Base-by-base conservation (phyloP, 1,140 invertebrate genomes). In the Aplysia californica region DNA sequence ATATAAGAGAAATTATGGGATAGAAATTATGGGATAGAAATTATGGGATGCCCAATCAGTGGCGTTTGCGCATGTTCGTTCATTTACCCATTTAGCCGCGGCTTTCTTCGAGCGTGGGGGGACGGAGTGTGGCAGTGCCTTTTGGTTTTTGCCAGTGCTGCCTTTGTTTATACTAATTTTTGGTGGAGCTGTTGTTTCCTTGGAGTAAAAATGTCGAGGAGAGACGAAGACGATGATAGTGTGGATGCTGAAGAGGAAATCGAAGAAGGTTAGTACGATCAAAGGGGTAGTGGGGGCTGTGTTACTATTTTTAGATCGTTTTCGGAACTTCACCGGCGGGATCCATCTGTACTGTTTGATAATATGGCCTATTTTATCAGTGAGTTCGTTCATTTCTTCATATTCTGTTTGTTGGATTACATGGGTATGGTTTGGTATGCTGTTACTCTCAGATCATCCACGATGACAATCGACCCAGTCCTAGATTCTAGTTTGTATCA, bases 21-120 rank as follows among this genome's bases (percentile, higher is more conserved):
- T 61, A 23, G 67, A 73, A 61, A 73, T 73, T 73, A 61, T 73
- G 67, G 75, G 66, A 69, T 56, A 44, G 67, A 71, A 64, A 71
- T 71, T 65, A 71, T 65, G 68, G 67, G 67, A 61, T 65, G 75
- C 61, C 55, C 33, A 71, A 70, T 71, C 26, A 72, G 66, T 59
- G 29, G n/a, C 56, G 67, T 58, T 61, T 65, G 76, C 68, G 67
- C 59, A 65, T 71, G 76, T 50, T 71, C 59, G 41, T 68, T 68
- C 66, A 68, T 68, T 68, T 68, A 68, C 36, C 36, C 41, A 1
- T 2, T 39, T 41, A 3, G 3, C n/a, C 31, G 38, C 66, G n/a
- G 66, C 41, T 26, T 50, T 15, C 10, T 61, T 29, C 58, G 59
- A 64, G 72, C 29, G 56, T 31, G 61, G 18, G 39, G 56, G 56